A percentile compares a stretch with the other conserved stretches of the same genome.
phyloP scores from a whole-genome alignment of 2,797 vertebrate genomes.

The Florisuga fusca region DNA sequence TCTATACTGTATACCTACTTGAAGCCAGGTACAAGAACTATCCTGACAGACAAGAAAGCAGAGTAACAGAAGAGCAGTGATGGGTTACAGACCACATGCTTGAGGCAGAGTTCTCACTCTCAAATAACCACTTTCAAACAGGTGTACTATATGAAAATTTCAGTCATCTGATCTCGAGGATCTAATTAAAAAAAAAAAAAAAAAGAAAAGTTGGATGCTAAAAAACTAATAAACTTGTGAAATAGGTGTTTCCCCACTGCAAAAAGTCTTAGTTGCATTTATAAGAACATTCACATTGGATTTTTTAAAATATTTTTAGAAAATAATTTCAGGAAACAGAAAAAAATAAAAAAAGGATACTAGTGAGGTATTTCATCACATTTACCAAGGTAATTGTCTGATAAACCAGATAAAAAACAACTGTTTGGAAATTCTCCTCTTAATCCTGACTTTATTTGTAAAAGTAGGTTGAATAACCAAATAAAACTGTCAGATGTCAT shows the following conservation, averaged over 20 bases:
- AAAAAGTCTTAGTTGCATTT: neutral
- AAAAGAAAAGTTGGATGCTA: neutral
- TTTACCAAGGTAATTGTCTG: neutral
- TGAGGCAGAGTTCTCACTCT: neutral
- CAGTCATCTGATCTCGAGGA: neutral
- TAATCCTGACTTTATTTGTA: neutral
- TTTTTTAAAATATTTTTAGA: neutral
- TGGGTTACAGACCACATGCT: neutral
- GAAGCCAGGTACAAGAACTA: neutral
- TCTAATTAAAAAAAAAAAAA: neutral
- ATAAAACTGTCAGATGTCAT: conserved; percentile 22
- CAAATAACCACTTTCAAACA: neutral
- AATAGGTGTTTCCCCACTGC: neutral
- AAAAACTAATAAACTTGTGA: neutral
- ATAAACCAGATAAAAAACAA: neutral
- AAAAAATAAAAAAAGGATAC: neutral
- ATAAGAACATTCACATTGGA: neutral
- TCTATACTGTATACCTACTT: neutral
- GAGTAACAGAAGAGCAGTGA: rapidly evolving
- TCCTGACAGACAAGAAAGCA: neutral
- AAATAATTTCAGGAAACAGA: neutral
- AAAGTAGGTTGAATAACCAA: conserved; percentile 27
- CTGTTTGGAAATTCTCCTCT: neutral
- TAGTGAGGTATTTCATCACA: neutral
- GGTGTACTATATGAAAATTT: neutral